phyloP scores from a whole-genome alignment of 2,797 vertebrate genomes.

The Sciurus carolinensis region DNA sequence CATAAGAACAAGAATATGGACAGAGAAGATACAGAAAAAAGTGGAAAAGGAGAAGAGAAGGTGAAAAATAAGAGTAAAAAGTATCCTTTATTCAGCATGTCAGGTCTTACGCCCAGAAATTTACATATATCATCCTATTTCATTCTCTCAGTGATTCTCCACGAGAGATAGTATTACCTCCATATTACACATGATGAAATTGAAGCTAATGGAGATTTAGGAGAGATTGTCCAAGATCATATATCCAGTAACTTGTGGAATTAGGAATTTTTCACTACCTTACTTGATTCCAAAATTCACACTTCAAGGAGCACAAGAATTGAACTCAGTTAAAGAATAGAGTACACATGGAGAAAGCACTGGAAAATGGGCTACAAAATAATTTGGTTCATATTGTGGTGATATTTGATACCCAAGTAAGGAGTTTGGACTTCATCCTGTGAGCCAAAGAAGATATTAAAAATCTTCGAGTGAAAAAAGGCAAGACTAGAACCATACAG shows the following conservation, averaged over 20 bases:
- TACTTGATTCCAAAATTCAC: not conserved
- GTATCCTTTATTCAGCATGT: not conserved
- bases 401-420: slow-evolving; percentile 51
- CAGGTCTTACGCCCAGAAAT: not conserved
- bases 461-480: slow-evolving; percentile 10
- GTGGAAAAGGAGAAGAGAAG: not conserved
- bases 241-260: not conserved
- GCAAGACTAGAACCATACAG: not conserved
- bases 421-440: not conserved
- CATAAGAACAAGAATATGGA: not conserved
- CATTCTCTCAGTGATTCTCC: not conserved
- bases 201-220: not conserved
- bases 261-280: not conserved
- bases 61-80: not conserved
- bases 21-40: not conserved
- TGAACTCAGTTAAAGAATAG: not conserved
- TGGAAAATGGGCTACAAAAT: not conserved
- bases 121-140: not conserved
- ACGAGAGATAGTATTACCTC: not conserved
- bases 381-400: not conserved
- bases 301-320: slow-evolving; percentile 28
- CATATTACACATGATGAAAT: not conserved
- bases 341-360: not conserved
- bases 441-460: not conserved
- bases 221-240: not conserved